Base-by-base conservation (phyloP, 1,140 invertebrate genomes). In the Reticulitermes speratus region DNA sequence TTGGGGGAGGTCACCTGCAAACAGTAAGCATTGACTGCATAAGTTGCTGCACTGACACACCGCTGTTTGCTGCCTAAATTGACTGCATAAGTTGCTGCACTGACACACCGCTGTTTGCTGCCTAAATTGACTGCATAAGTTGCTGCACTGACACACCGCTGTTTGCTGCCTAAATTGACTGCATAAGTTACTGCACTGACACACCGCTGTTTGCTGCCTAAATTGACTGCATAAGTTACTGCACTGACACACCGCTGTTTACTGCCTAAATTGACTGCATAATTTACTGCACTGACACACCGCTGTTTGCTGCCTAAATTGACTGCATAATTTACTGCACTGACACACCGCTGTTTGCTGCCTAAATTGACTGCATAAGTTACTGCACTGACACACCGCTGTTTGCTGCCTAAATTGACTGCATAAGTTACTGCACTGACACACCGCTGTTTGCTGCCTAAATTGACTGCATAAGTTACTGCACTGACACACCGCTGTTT, bases 1-100 rank as follows among this genome's bases (percentile, higher is more conserved):
- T 90, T 90, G 25, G 90, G 89, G 86, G 92, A 91, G 44, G 90
- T 88, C 82, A 94, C 93, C 92, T 93, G 90, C 30, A 38, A 16
- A 81, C 75, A 86, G 2, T 3, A 44, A 81, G 32, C 32, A 82
- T 44, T 84, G 45, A 69, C 2, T 69, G 2, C 81, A 82, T 6
- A 21, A 14, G 2, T 14, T n/a, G 8, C 12, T 82, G n/a, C 7
- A 23, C 12, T 16, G 38, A 14, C n/a, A 21, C 8, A n/a, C 81
- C 81, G 5, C 65, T 5, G 5, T 38, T 5, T 38, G 2, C 38
- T 38, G 38, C 38, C 38, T 38, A 38, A 38, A 82, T 44, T 84
- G 45, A 69, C 2, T 69, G 2, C 81, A 82, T 6, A 21, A 14
- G 2, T 14, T n/a, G 8, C 12, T 82, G n/a, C 7, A 23, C 12